A percentile compares a stretch with the other conserved stretches of the same genome.
These are phyloP conservation scores for Furcifer pardalis DNA, from an alignment of 2,797 vertebrate species.

Conservation along the genomic window DNA sequence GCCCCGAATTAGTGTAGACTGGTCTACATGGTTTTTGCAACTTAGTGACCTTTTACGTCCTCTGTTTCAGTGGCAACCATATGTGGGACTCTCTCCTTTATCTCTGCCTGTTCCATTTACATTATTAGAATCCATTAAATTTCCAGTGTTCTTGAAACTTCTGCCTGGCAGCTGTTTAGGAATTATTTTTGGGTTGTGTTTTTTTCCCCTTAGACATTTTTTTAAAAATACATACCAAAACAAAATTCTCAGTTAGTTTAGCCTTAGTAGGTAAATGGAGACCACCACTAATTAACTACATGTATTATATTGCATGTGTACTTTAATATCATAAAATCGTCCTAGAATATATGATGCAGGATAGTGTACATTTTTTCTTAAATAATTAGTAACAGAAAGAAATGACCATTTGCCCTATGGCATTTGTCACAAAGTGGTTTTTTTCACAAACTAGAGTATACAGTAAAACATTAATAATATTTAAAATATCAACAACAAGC, in stretches of 20 bases:
- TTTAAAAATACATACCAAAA: background rate
- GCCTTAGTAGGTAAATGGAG: background rate
- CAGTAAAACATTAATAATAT: background rate
- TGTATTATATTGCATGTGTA: no score
- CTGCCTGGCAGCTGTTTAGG: no score
- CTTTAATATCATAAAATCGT: no score
- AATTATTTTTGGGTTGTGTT: no score
- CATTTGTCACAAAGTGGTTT: background rate
- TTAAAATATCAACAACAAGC: background rate
- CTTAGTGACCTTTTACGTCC: background rate
- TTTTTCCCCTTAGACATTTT: background rate
- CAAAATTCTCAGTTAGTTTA: background rate
- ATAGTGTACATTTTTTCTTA: background rate
- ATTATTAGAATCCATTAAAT: no score
- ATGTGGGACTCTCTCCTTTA: background rate
- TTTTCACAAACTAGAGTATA: background rate
- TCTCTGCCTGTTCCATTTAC: no score
- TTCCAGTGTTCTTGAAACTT: no score
- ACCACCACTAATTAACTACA: background rate
- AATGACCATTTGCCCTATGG: no score
- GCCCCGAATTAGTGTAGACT: background rate
- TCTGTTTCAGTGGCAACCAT: background rate
- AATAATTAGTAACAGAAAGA: background rate
- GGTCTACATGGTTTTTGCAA: background rate
- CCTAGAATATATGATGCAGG: background rate